phyloP scores from a whole-genome alignment of 1,140 invertebrate genomes.

The Drusus annulatus region DNA sequence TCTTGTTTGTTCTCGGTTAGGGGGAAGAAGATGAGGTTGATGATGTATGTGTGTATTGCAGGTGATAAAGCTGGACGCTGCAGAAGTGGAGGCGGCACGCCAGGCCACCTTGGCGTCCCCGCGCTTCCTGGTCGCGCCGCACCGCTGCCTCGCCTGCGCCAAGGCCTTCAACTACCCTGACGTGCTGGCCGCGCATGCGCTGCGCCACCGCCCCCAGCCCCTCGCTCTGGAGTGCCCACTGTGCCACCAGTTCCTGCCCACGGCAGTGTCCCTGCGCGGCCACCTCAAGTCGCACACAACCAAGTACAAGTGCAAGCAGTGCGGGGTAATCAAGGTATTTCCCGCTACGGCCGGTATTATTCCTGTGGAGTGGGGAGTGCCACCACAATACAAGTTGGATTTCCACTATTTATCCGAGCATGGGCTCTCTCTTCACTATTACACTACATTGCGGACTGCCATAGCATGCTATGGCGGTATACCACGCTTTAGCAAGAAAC shows the following conservation, averaged over 20 bases:
- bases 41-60: background rate
- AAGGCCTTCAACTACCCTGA: constrained; percentile 69
- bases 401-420: no score
- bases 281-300: constrained; percentile 69
- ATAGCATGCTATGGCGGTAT: no score
- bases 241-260: constrained; percentile 65
- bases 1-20: no score
- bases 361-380: no score
- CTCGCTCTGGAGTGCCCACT: constrained; percentile 63
- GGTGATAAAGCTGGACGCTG: constrained; percentile 50
- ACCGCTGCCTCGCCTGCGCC: constrained; percentile 66
- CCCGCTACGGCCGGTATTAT: no score
- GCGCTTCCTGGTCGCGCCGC: constrained; percentile 62
- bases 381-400: no score
- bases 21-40: no score
- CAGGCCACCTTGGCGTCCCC: constrained; percentile 54
- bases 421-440: no score
- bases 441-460: no score
- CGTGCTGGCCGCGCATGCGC: constrained; percentile 62
- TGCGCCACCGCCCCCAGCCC: background rate
- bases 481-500: no score
- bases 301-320: constrained; percentile 68
- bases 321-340: constrained; percentile 46
- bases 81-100: constrained; percentile 51
- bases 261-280: constrained; percentile 64